Base-by-base conservation (phyloP, 2,113 vertebrate genomes). In the Physeter macrocephalus region DNA sequence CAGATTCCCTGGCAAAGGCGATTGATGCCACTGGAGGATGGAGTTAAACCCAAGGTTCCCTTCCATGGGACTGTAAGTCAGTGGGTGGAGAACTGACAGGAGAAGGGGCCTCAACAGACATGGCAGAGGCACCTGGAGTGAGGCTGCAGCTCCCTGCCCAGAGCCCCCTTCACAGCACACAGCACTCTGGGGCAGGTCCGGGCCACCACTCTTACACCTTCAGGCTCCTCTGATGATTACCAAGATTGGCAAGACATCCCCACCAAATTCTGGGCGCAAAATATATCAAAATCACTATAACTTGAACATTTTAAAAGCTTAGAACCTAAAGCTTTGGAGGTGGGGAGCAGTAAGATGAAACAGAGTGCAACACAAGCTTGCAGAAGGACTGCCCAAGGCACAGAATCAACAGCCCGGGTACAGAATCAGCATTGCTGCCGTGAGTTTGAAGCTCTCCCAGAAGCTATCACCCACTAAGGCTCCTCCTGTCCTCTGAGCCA, bases 1-100 rank as follows among this genome's bases (percentile, higher is more conserved):
- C 96, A 92, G 97, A 98, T 97, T 97, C 96, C 96, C 97, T 98
- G 98, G 98, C 98, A 98, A 98, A 98, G 98, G 97, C 95, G 98
- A 96, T 96, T 97, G 96, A 97, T 96, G 97, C 93, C 93, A 57
- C 94, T 96, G 94, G 93, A 77, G 98, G 92, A 97, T 94, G 96
- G 94, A 97, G 93, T 98, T 97, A 95, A 98, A 98, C 96, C 90
- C 94, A 90, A 97, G 77, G 96, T 93, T 97, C 82, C 94, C 97
- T 97, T 97, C 95, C 93, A 93, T 94, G 94, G 96, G 93, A 84
- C 82, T 77, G 11, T 72, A 90, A 87, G 25, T 92, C 92, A 90
- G 85, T 94, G 94, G 97, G 87, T 80, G 83, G 39, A 92, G 61
- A 27, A 29, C 15, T 18, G 64, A 15, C 6, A 21, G 34, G 3